phyloP scores from a whole-genome alignment of 2,797 vertebrate genomes.

The Notolabrus celidotus region DNA sequence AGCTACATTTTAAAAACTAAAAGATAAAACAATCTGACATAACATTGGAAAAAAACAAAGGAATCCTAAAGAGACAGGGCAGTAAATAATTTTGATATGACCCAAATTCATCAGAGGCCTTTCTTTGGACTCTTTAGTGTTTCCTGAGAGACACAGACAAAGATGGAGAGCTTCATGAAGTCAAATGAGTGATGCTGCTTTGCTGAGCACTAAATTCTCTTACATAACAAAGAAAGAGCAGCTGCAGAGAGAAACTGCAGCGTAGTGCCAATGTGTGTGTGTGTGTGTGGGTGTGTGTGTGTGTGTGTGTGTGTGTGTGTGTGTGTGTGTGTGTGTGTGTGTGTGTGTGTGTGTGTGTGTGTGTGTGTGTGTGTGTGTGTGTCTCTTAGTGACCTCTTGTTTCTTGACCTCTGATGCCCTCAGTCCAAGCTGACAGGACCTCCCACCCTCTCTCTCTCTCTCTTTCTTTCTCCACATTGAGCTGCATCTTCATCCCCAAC shows the following conservation, averaged over 20 bases:
- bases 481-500: slow-evolving; percentile 67
- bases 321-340: slow-evolving; percentile 36
- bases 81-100: slow-evolving; percentile 3
- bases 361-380: slow-evolving; percentile 38
- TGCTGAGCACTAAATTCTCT: slow-evolving; percentile 84
- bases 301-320: too few species aligned
- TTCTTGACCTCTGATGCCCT: slow-evolving; percentile 75
- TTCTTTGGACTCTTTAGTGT: background rate
- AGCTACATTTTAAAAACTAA: too few species aligned
- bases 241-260: slow-evolving; percentile 76
- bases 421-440: slow-evolving; percentile 74
- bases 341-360: slow-evolving; percentile 46
- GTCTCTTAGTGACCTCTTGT: slow-evolving; percentile 66
- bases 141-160: slow-evolving; percentile 19
- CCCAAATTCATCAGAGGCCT: slow-evolving; percentile 1
- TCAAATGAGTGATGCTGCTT: slow-evolving; percentile 70
- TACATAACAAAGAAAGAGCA: slow-evolving; percentile 78
- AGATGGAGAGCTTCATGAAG: slow-evolving; percentile 64
- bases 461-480: slow-evolving; percentile 57
- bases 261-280: slow-evolving; percentile 38
- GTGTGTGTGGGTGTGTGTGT: slow-evolving; percentile 40
- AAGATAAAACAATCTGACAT: too few species aligned
- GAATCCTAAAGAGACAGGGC: background rate
- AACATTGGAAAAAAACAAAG: too few species aligned
- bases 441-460: slow-evolving; percentile 55